Evolutionary conservation across 2,797 vertebrate genomes (phyloP), one percentile per base, ranked within the genome.

Genomic region (Eutrigla gurnardus): DNA sequence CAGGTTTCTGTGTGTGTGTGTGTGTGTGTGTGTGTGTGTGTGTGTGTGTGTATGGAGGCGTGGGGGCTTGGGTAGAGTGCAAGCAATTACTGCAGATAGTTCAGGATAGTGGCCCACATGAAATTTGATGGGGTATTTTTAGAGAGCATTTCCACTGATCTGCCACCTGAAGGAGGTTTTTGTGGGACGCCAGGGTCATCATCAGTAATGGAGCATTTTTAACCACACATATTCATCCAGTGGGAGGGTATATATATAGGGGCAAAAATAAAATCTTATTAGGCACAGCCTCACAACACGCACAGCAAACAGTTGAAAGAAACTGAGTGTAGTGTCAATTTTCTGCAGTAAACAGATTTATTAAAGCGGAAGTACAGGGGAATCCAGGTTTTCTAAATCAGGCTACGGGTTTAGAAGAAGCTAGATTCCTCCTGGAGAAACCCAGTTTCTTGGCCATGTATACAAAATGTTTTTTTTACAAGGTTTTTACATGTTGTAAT

Each of bases 61-160:
- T 25, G 25, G 25, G 25, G 25, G 25, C 25, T 25, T 25, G 25
- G 25, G 25, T 25, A 25, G 25, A 25, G 25, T 25, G 25, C 25
- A 62, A 54, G 76, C 64, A 80, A 85, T 91, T 77, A 73, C 61
- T 47, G 82, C 74, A 63, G 78, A 75, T 74, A 77, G 59, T 89
- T 89, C 72, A 77, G 76, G 58, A 80, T 85, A 90, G 75, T 62
- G 68, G 72, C 70, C 62, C 50, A 55, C 47, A 72, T 87, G 75
- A 88, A 90, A 90, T 80, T 75, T 78, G 52, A 76, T 46, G 61
- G 77, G 73, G 77, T 80, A 88, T 83, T 84, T 90, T 89, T 83
- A 84, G 78, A 84, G 78, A 42, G 78, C 33, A 73, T 77, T 82
- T 89, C 66, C 64, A 79, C 78, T 73, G 81, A 89, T 84, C 57